Percentiles rank a stretch among this genome's conserved stretches.
Evolutionary conservation across 2,113 vertebrate species (phyloP).

Genomic region (Typhlomys cinereus): DNA sequence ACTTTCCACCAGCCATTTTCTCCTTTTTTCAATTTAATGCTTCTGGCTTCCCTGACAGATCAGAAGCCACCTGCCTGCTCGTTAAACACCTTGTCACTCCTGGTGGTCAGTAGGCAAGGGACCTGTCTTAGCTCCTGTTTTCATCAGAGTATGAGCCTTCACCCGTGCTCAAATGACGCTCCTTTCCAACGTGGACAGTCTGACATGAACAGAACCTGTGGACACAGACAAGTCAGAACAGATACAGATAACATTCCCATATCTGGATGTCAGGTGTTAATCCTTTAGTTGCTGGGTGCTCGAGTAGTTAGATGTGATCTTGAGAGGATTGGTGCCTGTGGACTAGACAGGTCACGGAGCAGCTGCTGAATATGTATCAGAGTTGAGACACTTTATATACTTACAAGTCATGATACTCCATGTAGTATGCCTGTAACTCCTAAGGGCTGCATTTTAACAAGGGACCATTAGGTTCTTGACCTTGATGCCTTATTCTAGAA

Average conservation of each 20-base stretch:
- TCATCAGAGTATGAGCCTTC: background rate
- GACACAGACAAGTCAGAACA: background rate
- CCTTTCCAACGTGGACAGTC: background rate
- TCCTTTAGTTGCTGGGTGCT: background rate
- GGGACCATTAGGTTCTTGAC: background rate
- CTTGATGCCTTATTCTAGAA: constrained; percentile 20
- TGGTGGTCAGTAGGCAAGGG: background rate
- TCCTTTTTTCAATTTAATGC: background rate
- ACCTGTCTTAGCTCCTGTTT: background rate
- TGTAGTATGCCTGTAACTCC: background rate
- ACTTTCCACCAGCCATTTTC: background rate
- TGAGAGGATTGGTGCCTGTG: background rate
- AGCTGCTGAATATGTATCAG: background rate
- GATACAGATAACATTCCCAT: background rate
- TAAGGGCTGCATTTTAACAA: background rate
- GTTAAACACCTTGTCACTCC: background rate
- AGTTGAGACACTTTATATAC: background rate
- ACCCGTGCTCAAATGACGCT: background rate
- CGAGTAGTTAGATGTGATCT: background rate
- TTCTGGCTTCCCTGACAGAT: background rate
- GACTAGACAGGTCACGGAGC: background rate
- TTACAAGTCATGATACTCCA: background rate
- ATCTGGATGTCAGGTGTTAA: no score
- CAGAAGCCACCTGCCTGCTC: background rate
- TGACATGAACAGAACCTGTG: background rate